Conservation (phyloP, 53 echinoderm and acorn worm genomes). For the Apostichopus leukothele region DNA sequence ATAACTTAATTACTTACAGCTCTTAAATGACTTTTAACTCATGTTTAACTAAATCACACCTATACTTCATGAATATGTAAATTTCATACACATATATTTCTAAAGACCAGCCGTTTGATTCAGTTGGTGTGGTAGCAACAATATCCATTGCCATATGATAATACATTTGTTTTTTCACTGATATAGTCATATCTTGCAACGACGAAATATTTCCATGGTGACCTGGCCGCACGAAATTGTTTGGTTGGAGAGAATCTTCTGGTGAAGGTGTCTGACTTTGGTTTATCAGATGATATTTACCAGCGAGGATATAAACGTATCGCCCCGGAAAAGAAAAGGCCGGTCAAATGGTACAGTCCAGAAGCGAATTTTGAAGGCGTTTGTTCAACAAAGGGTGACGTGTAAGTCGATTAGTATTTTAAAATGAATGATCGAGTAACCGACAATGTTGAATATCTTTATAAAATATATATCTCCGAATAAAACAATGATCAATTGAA, state of each 20-base stretch:
- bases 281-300: constrained; percentile 57
- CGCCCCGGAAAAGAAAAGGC: constrained; percentile 23
- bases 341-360: constrained; percentile 59
- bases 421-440: no score
- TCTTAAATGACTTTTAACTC: no score
- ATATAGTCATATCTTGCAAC: constrained; percentile 50
- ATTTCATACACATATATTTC: no score
- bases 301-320: constrained; percentile 49
- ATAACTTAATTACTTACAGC: no score
- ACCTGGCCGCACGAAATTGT: constrained; percentile 58
- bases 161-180: background rate
- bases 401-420: constrained; percentile 44
- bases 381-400: constrained; percentile 53
- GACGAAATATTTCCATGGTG: constrained; percentile 59
- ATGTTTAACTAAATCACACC: no score
- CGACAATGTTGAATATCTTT: no score
- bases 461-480: background rate
- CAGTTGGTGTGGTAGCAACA: no score
- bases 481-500: no score
- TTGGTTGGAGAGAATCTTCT: constrained; percentile 47
- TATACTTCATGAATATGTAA: no score
- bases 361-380: constrained; percentile 51
- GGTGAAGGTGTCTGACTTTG: constrained; percentile 60
- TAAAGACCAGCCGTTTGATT: no score
- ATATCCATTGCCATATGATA: no score